Base-by-base conservation (phyloP, 2,797 vertebrate species). In the Gastrophryne carolinensis region DNA sequence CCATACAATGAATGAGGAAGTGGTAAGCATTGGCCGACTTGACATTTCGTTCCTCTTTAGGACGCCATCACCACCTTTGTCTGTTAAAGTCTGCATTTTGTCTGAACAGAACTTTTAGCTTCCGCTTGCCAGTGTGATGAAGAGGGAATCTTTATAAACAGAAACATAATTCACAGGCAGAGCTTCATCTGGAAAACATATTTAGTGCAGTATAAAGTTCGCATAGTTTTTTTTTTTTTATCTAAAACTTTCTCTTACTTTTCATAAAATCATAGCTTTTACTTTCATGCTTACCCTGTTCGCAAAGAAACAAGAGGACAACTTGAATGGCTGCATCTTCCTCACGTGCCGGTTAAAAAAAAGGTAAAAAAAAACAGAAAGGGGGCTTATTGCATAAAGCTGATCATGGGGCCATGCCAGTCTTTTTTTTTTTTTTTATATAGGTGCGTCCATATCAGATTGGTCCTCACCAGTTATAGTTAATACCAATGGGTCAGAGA, bases 261-360 rank as follows among this genome's bases (percentile, higher is more conserved):
- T 12, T 53, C 21, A 58, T 21, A 37, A 70, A 58, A 30, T 44
- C 17, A 39, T 23, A 50, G 29, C 9, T n/a, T 61, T 49, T 21
- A 1, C 24, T 34, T 57, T 21, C 35, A 73, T 30, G 24, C 50
- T 41, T 73, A 54, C 49, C 49, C 61, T 62, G 60, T 65, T 61
- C 50, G 68, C 39, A 61, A 61, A 72, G 34, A 2, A 24, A 47
- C 27, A 72, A 29, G 68, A 71, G 21, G 19, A 41, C 32, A 41
- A 34, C 10, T 41, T 53, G 54, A 37, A 73, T 64, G 60, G 67
- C 67, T 58, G 53, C 37, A 24, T 30, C 29, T 73, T 39, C 32
- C 47, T 52, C 17, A 50, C 19, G 12, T 11, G 29, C 50, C 27
- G 37, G 19, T 50, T 34, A 10, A 72, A 35, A 61, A 52, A 61